Conservation (phyloP, 2,113 vertebrate species). For the Piaya cayana region DNA sequence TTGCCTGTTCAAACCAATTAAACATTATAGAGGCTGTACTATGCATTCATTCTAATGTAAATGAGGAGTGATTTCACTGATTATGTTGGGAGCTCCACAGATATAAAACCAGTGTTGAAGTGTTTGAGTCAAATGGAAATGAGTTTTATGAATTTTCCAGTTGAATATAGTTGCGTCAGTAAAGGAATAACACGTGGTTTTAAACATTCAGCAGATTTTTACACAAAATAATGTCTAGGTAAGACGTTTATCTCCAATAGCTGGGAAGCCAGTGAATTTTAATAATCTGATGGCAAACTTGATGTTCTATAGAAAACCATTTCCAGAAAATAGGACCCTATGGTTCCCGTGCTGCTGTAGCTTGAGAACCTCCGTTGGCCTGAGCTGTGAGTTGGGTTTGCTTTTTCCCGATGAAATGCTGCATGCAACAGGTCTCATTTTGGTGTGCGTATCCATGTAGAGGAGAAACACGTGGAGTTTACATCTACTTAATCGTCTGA, state of each 20-base stretch:
- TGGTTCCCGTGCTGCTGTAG: neutral
- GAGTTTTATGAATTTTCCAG: neutral
- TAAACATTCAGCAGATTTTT: neutral
- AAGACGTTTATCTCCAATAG: neutral
- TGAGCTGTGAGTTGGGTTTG: neutral
- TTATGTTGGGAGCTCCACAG: neutral
- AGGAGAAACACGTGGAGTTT: neutral
- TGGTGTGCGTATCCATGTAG: neutral
- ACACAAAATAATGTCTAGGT: neutral
- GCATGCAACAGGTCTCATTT: neutral
- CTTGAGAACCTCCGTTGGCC: neutral
- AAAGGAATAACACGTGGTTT: neutral
- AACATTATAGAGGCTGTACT: neutral
- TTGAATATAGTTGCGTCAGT: neutral
- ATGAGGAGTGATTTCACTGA: neutral
- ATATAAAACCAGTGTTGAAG: neutral
- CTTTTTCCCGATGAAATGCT: neutral
- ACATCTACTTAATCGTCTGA: neutral
- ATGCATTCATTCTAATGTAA: neutral
- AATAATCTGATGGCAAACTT: neutral
- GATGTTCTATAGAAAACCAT: neutral
- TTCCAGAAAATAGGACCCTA: neutral
- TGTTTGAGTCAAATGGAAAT: neutral
- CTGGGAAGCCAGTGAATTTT: neutral
- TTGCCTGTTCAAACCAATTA: neutral